Base-by-base conservation (phyloP, 2,113 vertebrate genomes). In the Hippocampus mohnikei region DNA sequence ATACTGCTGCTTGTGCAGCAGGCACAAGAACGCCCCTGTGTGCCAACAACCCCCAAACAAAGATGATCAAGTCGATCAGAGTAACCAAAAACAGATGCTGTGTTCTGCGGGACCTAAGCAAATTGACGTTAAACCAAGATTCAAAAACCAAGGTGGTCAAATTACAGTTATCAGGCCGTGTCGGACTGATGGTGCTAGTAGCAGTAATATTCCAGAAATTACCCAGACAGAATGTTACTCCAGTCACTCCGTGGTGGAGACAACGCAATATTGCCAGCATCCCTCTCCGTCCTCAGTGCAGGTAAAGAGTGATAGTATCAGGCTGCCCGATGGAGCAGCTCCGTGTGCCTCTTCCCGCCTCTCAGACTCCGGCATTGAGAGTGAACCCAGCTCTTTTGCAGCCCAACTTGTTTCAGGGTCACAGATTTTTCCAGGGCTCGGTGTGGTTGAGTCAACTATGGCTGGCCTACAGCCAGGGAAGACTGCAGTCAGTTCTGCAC, bases 361-460 rank as follows among this genome's bases (percentile, higher is more conserved):
- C 81, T 98, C 97, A 40, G 96, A 98, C 90, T 99, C 97, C 0
- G 96, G 96, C 76, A 93, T 97, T 61, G 97, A 98, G 88, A 97
- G 96, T 87, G 96, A 97, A 83, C 93, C 96, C 48, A 98, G 95
- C 89, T 98, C 96, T 74, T 95, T 95, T 84, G 94, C 94, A 79
- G 93, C 94, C 63, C 95, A 95, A 66, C 81, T 94, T 72, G 92
- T 88, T 71, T 78, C 89, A 23, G 94, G 94, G 66, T 75, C 85
- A 62, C 87, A 91, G 56, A 88, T 89, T 70, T 91, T 91, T 86
- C 88, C 76, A 61, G 70, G 71, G 23, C 58, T 86, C 33, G 85
- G 89, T 71, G 85, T 92, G 70, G 75, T 78, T 67, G 81, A 88
- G 40, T 87, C 88, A 40, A 89, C 88, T 20, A 89, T 89, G 81